Conservation (phyloP, 2,888 invertebrate species). For the Lypha dubia region DNA sequence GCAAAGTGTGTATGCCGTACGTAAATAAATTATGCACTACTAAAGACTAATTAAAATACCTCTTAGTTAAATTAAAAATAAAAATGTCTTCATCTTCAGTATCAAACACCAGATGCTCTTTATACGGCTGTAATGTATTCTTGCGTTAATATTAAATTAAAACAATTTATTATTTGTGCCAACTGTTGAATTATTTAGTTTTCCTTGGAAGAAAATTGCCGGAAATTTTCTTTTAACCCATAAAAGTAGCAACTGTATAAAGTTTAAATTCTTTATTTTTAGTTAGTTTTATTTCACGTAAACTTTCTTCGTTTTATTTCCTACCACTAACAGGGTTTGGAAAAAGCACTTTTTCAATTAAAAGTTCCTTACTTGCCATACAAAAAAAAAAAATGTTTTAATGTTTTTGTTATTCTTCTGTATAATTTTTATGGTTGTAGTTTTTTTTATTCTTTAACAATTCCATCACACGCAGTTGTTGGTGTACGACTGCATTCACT, state of each 20-base stretch:
- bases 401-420: background rate
- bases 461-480: constrained; percentile 34
- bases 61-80: too few relatives aligned
- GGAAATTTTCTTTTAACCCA: constrained; percentile 2
- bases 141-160: too few relatives aligned
- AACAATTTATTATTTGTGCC: too few relatives aligned
- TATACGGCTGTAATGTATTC: too few relatives aligned
- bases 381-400: too few relatives aligned
- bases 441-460: constrained; percentile 24
- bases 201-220: too few relatives aligned
- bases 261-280: background rate
- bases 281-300: background rate
- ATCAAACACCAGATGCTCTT: too few relatives aligned
- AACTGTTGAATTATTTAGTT: too few relatives aligned
- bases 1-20: too few relatives aligned
- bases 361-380: constrained; percentile 53
- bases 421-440: constrained; percentile 1
- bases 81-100: background rate
- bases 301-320: too few relatives aligned
- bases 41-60: background rate
- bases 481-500: constrained; percentile 24
- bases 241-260: background rate
- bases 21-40: background rate
- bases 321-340: too few relatives aligned
- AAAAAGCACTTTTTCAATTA: constrained; percentile 64